These are phyloP conservation scores for Agriopis aurantiaria DNA, from an alignment of 2,888 invertebrate species.

Conservation along the genomic window DNA sequence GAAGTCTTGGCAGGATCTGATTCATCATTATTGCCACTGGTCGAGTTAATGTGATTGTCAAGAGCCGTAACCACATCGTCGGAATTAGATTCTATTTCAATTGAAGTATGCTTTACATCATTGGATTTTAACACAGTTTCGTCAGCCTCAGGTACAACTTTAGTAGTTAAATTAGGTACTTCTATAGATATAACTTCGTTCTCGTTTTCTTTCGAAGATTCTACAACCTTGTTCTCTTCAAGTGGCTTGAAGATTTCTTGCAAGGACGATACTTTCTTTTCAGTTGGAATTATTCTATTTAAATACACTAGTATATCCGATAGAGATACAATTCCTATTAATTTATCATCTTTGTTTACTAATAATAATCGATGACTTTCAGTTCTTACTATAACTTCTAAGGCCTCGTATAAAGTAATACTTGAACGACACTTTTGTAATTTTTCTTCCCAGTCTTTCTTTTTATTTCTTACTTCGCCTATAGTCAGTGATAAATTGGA, in stretches of 20 bases:
- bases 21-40: constrained; percentile 52
- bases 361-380: constrained; percentile 89
- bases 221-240: constrained; percentile 79
- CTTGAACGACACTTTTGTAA: constrained; percentile 95
- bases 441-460: constrained; percentile 97
- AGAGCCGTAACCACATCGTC: constrained; percentile 51
- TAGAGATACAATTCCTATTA: constrained; percentile 81
- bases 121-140: constrained; percentile 55
- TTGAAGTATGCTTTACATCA: constrained; percentile 36
- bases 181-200: constrained; percentile 77
- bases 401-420: constrained; percentile 93
- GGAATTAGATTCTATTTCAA: constrained; percentile 51
- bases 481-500: constrained; percentile 95
- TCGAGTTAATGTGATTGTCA: constrained; percentile 50
- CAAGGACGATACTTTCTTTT: constrained; percentile 80
- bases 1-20: constrained; percentile 51
- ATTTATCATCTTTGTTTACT: constrained; percentile 82
- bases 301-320: constrained; percentile 84
- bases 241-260: constrained; percentile 83
- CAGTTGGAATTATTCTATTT: constrained; percentile 82
- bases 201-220: constrained; percentile 78
- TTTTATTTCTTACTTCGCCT: constrained; percentile 94
- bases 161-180: constrained; percentile 69
- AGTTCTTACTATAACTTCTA: constrained; percentile 96
- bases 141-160: constrained; percentile 63